Conservation (phyloP, 2,113 vertebrate genomes). For the Anthoscopus minutus region DNA sequence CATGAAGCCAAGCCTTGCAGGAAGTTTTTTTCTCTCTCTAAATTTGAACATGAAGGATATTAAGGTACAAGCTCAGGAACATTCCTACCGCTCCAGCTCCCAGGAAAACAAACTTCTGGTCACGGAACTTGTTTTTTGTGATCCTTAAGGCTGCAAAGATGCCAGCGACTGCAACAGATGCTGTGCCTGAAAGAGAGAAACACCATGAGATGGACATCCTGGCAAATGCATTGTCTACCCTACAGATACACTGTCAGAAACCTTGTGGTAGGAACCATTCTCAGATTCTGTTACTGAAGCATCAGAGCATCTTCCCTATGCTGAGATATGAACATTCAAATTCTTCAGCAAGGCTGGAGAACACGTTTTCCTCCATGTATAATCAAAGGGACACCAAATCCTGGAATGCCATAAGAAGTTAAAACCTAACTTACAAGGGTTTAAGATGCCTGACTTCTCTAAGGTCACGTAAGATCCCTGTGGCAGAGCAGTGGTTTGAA, state of each 20-base stretch:
- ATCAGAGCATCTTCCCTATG: neutral
- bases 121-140: constrained; percentile 87
- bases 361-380: neutral
- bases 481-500: neutral
- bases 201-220: neutral
- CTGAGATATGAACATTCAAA: neutral
- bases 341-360: neutral
- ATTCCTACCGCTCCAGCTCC: constrained; percentile 91
- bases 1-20: neutral
- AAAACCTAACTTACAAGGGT: neutral
- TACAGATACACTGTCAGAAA: neutral
- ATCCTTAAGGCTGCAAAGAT: constrained; percentile 88
- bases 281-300: neutral
- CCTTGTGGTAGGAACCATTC: neutral
- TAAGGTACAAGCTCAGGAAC: neutral
- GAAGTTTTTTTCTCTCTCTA: neutral
- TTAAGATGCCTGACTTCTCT: neutral
- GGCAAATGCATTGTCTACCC: neutral
- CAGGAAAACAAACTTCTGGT: constrained; percentile 95
- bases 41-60: neutral
- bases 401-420: neutral
- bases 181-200: constrained; percentile 80
- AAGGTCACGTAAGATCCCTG: neutral
- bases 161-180: constrained; percentile 91
- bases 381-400: neutral